Conservation (phyloP, 2,113 vertebrate genomes). For the Macquaria australasica region DNA sequence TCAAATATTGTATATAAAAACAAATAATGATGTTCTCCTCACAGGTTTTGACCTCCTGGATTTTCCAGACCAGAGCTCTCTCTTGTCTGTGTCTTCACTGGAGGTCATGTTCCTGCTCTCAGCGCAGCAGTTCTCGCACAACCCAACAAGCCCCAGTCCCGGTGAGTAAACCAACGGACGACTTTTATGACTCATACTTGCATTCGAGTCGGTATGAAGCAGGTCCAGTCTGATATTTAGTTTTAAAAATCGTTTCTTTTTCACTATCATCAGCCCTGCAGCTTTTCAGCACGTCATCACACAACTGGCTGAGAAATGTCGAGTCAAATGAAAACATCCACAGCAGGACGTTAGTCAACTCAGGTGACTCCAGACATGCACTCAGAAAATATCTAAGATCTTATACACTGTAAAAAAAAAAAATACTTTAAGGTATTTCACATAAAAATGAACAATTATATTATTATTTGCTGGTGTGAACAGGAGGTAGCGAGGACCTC, state of each 20-base stretch:
- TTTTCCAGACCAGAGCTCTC: slow-evolving; percentile 89
- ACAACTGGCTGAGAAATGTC: slow-evolving; percentile 74
- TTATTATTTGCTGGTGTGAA: slow-evolving; percentile 11
- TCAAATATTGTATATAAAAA: background rate
- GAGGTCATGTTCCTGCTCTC: slow-evolving; percentile 92
- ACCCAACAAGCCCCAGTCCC: slow-evolving; percentile 82
- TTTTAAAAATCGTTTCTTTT: background rate
- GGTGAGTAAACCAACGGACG: slow-evolving; percentile 74
- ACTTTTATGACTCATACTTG: background rate
- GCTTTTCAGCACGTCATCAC: slow-evolving; percentile 63
- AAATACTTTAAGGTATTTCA: background rate
- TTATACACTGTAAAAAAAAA: background rate
- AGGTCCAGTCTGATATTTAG: background rate
- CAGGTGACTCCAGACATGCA: slow-evolving; percentile 61
- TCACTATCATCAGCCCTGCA: slow-evolving; percentile 73
- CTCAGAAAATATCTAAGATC: background rate
- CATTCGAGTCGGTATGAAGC: background rate
- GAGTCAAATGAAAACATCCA: slow-evolving; percentile 74
- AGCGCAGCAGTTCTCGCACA: slow-evolving; percentile 91
- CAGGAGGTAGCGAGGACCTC: slow-evolving; percentile 90
- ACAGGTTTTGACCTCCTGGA: slow-evolving; percentile 93
- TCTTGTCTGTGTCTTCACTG: slow-evolving; percentile 90
- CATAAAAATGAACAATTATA: background rate
- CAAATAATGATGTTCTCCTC: background rate
- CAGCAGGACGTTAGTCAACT: slow-evolving; percentile 54